Evolutionary conservation across 2,888 invertebrate species (phyloP).

Genomic region (Drosophila multiciliata): DNA sequence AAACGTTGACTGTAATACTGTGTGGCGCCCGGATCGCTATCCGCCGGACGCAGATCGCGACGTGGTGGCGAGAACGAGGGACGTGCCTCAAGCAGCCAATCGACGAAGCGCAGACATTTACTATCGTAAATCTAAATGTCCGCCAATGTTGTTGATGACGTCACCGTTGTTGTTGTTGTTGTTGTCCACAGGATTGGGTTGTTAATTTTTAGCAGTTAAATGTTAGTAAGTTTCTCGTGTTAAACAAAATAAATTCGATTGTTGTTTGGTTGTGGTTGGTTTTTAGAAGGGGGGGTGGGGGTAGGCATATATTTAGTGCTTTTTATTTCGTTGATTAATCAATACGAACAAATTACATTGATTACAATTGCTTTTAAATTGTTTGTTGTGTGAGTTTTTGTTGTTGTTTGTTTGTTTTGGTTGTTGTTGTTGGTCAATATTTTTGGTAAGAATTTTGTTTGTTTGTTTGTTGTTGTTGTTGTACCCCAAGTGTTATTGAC

Average conservation of each 20-base stretch:
- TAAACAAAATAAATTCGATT: conserved; percentile 61
- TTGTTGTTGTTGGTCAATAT: conserved; percentile 63
- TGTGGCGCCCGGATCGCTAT: conserved; percentile 85
- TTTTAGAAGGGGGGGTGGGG: conserved; percentile 26
- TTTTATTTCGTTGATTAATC: conserved; percentile 79
- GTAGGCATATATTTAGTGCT: conserved; percentile 81
- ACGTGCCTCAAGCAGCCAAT: conserved; percentile 85
- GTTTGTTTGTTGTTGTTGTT: conserved; percentile 43
- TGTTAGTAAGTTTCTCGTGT: conserved; percentile 77
- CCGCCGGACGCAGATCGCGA: conserved; percentile 83
- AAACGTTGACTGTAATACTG: conserved; percentile 84
- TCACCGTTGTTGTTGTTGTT: conserved; percentile 42
- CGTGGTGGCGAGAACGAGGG: conserved; percentile 85
- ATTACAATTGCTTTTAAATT: conserved; percentile 76
- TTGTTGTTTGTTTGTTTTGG: conserved; percentile 41
- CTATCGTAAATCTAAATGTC: conserved; percentile 84
- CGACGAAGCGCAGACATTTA: conserved; percentile 85
- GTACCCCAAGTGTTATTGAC: conserved; percentile 72
- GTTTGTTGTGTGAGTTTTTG: conserved; percentile 55
- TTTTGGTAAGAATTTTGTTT: conserved; percentile 38
- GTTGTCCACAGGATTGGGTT: conserved; percentile 37
- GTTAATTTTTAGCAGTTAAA: conserved; percentile 80
- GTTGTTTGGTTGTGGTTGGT: conserved; percentile 19
- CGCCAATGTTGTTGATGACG: conserved; percentile 20
- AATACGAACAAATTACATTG: conserved; percentile 69